A percentile compares a stretch with the other conserved stretches of the same genome.
These are phyloP conservation scores for Bacillus rossius DNA, from an alignment of 1,140 invertebrate genomes.

Conservation along the genomic window DNA sequence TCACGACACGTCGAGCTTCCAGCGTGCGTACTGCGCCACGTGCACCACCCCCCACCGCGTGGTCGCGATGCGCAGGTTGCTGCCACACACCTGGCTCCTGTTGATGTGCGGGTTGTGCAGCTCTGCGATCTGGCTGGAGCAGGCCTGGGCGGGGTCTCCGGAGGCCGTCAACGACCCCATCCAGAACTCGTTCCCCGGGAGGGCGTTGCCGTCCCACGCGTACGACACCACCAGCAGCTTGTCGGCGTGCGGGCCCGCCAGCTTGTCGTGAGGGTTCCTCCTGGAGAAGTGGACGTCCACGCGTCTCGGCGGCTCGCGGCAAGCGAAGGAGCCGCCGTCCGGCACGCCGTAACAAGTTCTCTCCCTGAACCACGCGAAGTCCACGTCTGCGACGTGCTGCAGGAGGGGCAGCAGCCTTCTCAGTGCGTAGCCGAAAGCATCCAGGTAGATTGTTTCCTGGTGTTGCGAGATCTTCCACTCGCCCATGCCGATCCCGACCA, in stretches of 20 bases:
- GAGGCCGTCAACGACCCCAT: background rate
- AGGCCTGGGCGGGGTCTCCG: background rate
- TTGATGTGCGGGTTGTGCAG: background rate
- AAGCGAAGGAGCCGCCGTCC: conserved; percentile 34
- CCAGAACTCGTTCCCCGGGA: background rate
- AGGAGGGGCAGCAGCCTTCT: conserved; percentile 39
- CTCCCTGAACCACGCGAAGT: conserved; percentile 41
- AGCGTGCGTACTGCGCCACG: conserved; percentile 43
- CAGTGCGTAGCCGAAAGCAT: conserved; percentile 41
- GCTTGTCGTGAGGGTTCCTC: background rate
- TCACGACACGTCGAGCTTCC: background rate
- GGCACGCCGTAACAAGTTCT: conserved; percentile 37
- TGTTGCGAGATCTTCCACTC: conserved; percentile 30
- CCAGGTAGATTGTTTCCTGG: conserved; percentile 40
- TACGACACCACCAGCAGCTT: background rate
- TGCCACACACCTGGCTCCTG: background rate
- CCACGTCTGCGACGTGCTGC: conserved; percentile 40
- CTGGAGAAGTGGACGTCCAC: background rate
- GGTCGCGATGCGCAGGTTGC: conserved; percentile 38
- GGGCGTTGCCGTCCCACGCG: background rate
- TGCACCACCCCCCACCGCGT: conserved; percentile 44
- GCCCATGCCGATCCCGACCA: conserved; percentile 44
- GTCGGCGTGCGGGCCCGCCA: background rate
- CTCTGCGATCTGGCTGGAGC: background rate
- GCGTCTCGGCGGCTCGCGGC: background rate